Conservation (phyloP, 2,113 vertebrate genomes). For the Leucosticte australis region DNA sequence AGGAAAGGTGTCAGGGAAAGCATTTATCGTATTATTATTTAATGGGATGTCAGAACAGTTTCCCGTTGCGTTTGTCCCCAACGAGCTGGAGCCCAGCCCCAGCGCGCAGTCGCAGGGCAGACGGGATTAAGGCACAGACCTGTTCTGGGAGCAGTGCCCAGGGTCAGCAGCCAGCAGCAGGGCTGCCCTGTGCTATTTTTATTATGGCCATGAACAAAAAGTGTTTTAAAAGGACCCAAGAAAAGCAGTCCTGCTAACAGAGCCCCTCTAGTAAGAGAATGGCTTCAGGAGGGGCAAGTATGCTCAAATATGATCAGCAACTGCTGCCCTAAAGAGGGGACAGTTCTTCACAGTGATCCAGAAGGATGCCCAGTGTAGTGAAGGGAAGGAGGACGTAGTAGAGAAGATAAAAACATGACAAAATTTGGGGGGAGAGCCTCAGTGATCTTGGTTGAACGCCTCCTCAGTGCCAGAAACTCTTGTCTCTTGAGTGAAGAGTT, state of each 20-base stretch:
- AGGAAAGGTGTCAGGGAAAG: background rate
- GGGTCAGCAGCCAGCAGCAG: background rate
- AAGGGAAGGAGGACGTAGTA: background rate
- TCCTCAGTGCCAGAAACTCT: background rate
- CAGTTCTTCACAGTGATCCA: background rate
- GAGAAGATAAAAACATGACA: background rate
- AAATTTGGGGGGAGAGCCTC: background rate
- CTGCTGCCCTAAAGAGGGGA: background rate
- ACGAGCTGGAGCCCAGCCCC: background rate
- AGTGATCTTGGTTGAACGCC: background rate
- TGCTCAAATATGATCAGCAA: background rate
- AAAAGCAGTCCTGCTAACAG: background rate
- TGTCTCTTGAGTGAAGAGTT: background rate
- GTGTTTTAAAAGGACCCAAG: background rate
- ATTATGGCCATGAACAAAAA: background rate
- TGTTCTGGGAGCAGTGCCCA: slow-evolving; percentile 23
- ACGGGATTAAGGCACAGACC: background rate
- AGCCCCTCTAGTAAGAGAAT: background rate
- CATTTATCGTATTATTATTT: background rate
- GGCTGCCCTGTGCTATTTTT: background rate
- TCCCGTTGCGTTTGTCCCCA: rapidly evolving
- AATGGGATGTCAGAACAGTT: background rate
- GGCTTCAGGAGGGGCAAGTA: background rate
- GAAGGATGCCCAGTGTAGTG: background rate
- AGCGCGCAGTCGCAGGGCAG: rapidly evolving